Evolutionary conservation across 2,888 invertebrate genomes (phyloP), one percentile per base, ranked within the genome.

Genomic region (Diaperis boleti): DNA sequence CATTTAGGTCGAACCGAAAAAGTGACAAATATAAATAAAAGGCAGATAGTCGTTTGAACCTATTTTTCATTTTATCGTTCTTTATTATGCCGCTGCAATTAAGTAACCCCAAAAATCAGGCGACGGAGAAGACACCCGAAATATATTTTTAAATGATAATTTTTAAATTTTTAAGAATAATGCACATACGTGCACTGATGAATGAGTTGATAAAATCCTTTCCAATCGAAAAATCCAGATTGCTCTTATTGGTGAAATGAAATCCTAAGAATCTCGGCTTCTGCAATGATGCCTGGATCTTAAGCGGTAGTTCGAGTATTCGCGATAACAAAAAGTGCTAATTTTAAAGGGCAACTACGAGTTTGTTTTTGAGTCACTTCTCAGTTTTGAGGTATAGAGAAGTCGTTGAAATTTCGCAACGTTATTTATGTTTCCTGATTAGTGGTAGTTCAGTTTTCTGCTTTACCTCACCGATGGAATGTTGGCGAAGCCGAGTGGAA

Each of bases 381-480:
- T n/a, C n/a, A n/a, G n/a, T n/a, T n/a, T n/a, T n/a, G n/a, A n/a
- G n/a, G n/a, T n/a, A n/a, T 26, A n/a, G 6, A 3, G 26, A 26
- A 26, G 26, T 29, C 15, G 54, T 45, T 39, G 29, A 54, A 61
- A 61, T 61, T 61, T 61, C 54, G 42, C 54, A 44, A 52, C 54
- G 31, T 61, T 61, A 61, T 61, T 61, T 61, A 61, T 63, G 35
- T 45, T 64, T 64, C 59, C 55, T 55, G 64, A 64, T 64, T 61
- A 50, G 64, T 61, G 61, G 64, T 60, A 57, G 64, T 61, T 64
- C 55, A 60, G 60, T 56, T 64, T 64, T 61, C 64, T 64, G 64
- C 57, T 64, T 61, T 64, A 52, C 64, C 60, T 60, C 56, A 61
- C 61, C 61, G 61, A 64, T 56, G 64, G 64, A 64, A 64, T 64